A percentile compares a stretch with the other conserved stretches of the same genome.
These are phyloP conservation scores for Sinhomidia bicolor DNA, from an alignment of 2,888 invertebrate genomes.

Conservation along the genomic window DNA sequence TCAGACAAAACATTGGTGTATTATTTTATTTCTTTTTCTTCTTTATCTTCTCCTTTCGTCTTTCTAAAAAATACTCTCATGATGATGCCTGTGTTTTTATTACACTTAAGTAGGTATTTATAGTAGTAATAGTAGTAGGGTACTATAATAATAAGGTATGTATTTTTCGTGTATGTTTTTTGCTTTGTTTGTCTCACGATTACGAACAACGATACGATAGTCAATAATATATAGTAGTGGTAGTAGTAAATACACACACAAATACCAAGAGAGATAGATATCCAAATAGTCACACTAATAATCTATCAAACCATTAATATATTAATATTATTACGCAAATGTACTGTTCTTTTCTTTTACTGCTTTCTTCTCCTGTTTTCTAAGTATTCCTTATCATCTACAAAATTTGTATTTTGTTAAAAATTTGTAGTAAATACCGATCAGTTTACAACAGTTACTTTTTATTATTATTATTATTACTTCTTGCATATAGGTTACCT, in stretches of 20 bases:
- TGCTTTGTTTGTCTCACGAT: conserved; percentile 56
- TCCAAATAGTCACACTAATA: conserved; percentile 23
- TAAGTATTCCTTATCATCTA: conserved; percentile 50
- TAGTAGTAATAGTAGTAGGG: not conserved
- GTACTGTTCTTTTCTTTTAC: conserved; percentile 5
- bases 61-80: conserved; percentile 31
- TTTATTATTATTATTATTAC: not conserved
- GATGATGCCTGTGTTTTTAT: conserved; percentile 30
- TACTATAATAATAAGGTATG: too few species aligned
- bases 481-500: not conserved
- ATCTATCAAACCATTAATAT: conserved; percentile 25
- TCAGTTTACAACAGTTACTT: conserved; percentile 34
- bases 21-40: not conserved
- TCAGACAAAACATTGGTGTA: conserved; percentile 13
- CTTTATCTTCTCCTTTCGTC: too few species aligned
- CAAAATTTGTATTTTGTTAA: conserved; percentile 49
- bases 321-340: not conserved
- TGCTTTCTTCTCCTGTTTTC: too few species aligned
- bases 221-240: conserved; percentile 47
- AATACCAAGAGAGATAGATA: not conserved
- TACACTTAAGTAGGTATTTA: not conserved
- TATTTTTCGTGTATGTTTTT: conserved; percentile 15
- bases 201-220: conserved; percentile 52
- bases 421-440: conserved; percentile 67
- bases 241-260: not conserved